Evolutionary conservation across 2,888 invertebrate genomes (phyloP), one percentile per base, ranked within the genome.

Genomic region (Panzeria rudis): DNA sequence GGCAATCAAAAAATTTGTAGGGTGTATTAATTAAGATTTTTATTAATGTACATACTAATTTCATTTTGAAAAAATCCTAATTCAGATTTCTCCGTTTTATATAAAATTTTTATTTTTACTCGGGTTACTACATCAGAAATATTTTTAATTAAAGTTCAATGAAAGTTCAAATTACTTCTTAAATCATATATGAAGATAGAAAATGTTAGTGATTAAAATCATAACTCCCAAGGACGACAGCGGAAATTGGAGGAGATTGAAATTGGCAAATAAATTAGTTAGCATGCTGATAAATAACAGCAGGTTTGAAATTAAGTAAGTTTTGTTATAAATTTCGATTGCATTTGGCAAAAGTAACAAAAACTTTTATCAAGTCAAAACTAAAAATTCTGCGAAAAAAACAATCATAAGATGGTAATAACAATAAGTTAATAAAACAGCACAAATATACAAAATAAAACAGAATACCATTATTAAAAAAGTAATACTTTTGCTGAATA

Each of bases 361-460:
- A 25, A 50, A 52, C 3, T 25, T 38, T 50, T 38, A 52, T 50
- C 25, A 35, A 47, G 13, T 32, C 44, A 29, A 54, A 25, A 73
- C 35, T 47, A 52, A 71, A 68, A 25, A 5, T 77, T 66, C 66
- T 59, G 54, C 20, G 20, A 50, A 52, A 77, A 29, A 66, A 62
- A 54, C 15, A 64, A 71, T 54, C 52, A 54, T 47, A 73, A 78
- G 13, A 62, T 47, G 38, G 54, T 32, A 50, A 44, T 59, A 69
- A 75, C 64, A 83, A 69, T 35, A 79, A 64, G 17, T 56, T 75
- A 68, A 64, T 64, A 66, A 79, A n/a, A 61, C 38, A 62, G 61
- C 15, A 50, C 17, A 35, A 38, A 44, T 61, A 56, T 41, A 73
- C 15, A 56, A 38, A 54, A 54, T 47, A 64, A 76, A 68, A 15